Evolutionary conservation across 2,113 vertebrate genomes (phyloP).

Genomic region (Leuciscus idus): DNA sequence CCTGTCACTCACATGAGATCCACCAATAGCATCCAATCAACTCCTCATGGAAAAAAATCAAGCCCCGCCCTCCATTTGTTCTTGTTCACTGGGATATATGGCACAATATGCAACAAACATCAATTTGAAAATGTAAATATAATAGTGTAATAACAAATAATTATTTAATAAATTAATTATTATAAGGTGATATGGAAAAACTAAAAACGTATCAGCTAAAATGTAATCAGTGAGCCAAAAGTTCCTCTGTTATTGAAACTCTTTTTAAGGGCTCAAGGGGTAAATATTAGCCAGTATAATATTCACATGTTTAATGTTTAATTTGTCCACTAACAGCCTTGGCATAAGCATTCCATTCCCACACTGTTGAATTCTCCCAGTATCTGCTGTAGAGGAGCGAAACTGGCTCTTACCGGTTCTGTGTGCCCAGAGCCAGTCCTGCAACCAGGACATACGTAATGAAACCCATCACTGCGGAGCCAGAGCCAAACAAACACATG

Average conservation of each 20-base stretch:
- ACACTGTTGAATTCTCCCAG: not conserved
- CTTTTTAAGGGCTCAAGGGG: not conserved
- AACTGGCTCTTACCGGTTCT: slow-evolving; percentile 81
- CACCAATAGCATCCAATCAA: too few relatives aligned
- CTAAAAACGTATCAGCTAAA: not conserved
- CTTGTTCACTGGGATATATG: too few relatives aligned
- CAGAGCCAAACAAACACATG: not conserved
- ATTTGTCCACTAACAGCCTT: not conserved
- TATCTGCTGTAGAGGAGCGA: not conserved
- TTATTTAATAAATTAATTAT: too few relatives aligned
- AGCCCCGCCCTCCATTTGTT: too few relatives aligned
- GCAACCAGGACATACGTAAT: slow-evolving; percentile 91
- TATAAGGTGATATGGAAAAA: too few relatives aligned
- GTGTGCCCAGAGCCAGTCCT: slow-evolving; percentile 89
- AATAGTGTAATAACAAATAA: too few relatives aligned
- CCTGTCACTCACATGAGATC: too few relatives aligned
- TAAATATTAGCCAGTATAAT: not conserved
- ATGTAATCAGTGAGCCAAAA: not conserved
- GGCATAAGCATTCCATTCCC: not conserved
- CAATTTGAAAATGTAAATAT: too few relatives aligned
- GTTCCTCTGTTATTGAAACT: not conserved
- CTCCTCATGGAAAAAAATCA: too few relatives aligned
- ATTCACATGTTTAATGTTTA: not conserved
- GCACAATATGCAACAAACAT: too few relatives aligned
- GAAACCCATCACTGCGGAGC: slow-evolving; percentile 84